Percentiles rank a stretch among this genome's conserved stretches.
These are phyloP conservation scores for Bombus haemorrhoidalis DNA, from an alignment of 1,140 invertebrate species.

Conservation along the genomic window DNA sequence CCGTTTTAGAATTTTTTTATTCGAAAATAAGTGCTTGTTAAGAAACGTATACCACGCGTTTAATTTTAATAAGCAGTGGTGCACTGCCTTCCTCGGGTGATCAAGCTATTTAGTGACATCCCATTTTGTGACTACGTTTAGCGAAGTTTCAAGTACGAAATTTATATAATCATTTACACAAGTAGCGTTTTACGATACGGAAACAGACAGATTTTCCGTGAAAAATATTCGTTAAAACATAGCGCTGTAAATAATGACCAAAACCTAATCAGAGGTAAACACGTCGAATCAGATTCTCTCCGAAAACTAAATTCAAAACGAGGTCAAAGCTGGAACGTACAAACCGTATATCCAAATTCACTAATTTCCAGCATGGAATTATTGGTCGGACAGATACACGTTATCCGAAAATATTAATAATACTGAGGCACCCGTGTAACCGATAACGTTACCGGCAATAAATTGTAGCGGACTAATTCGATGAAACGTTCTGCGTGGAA, in stretches of 20 bases:
- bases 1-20: too few relatives aligned
- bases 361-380: not conserved
- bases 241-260: not conserved
- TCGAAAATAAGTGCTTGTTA: too few relatives aligned
- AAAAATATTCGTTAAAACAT: not conserved
- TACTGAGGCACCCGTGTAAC: not conserved
- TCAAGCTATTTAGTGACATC: too few relatives aligned
- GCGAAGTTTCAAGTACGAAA: too few relatives aligned
- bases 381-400: not conserved
- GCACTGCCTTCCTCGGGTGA: too few relatives aligned
- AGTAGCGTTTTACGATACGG: too few relatives aligned
- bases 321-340: not conserved
- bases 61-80: too few relatives aligned
- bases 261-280: not conserved
- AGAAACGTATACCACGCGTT: too few relatives aligned
- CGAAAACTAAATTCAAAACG: not conserved
- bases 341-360: not conserved
- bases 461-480: conserved; percentile 53
- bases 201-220: too few relatives aligned
- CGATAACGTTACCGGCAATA: conserved; percentile 34
- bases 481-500: not conserved
- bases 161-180: too few relatives aligned
- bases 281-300: not conserved
- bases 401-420: conserved; percentile 26
- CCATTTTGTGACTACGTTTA: too few relatives aligned